phyloP scores from a whole-genome alignment of 2,888 invertebrate species.

The Orthosia gothica region DNA sequence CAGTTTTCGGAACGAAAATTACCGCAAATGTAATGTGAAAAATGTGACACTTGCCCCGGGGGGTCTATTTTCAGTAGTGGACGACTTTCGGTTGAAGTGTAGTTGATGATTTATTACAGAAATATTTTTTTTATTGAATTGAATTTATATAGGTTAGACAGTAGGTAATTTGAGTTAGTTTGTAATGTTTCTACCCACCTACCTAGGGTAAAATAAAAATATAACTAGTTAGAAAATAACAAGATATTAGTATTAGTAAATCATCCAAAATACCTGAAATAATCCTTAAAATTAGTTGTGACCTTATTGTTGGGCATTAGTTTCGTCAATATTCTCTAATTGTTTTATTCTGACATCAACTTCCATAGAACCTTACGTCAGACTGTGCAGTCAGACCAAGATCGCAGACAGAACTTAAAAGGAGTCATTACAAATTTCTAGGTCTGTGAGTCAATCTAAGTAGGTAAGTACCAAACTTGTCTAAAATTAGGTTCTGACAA shows the following conservation, averaged over 20 bases:
- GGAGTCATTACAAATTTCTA: neutral
- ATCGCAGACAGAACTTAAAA: constrained; percentile 1
- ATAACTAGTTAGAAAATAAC: neutral
- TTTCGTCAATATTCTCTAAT: neutral
- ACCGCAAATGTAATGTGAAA: neutral
- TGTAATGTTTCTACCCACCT: neutral
- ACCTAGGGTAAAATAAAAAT: neutral
- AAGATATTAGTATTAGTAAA: neutral
- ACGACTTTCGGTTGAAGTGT: no score
- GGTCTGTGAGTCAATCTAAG: constrained; percentile 13
- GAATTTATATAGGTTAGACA: no score
- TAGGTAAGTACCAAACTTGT: neutral
- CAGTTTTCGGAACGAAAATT: neutral
- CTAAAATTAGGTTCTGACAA: neutral
- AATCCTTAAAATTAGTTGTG: neutral
- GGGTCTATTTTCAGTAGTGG: no score
- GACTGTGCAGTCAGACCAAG: constrained; percentile 3
- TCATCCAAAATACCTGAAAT: neutral
- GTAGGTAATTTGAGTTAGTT: no score
- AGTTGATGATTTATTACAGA: no score
- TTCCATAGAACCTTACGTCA: constrained; percentile 23
- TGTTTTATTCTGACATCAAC: constrained; percentile 10
- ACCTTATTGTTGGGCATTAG: neutral
- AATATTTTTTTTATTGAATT: no score
- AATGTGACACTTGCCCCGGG: neutral